Base-by-base conservation (phyloP, 2,113 vertebrate species). In the Excalfactoria chinensis region DNA sequence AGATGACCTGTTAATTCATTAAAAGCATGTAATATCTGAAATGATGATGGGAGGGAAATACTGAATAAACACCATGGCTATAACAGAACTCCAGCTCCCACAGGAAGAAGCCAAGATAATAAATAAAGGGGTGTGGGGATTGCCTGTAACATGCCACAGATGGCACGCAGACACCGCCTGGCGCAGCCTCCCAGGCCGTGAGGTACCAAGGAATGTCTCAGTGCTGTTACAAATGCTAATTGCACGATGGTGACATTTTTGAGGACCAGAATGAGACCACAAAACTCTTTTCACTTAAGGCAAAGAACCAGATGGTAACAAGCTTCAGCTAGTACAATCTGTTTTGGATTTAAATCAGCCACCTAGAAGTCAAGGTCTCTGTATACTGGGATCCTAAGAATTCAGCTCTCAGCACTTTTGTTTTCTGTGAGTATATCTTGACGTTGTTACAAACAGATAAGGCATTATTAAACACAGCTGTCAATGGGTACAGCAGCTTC, bases 241-340 rank as follows among this genome's bases (percentile, higher is more conserved):
- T 89, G 75, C 85, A 82, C 1, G 6, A 91, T 46, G 82, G 90
- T 91, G 95, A 88, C 93, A 93, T 94, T 95, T 95, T 2, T 89
- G 88, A 94, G 75, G 86, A 83, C 69, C 78, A 88, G 85, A 95
- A 91, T 13, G 83, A 95, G 85, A 94, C 95, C 95, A 81, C 92
- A 95, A 91, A 95, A 90, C 88, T 84, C 93, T 89, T 70, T 80
- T 88, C 92, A 86, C 89, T 95, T 32, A 22, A 90, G 85, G 88
- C 90, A 81, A 41, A 86, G 85, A 88, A 90, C 40, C 95, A 96
- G 92, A 90, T 75, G 86, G 90, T 68, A 92, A 88, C 83, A 78
- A 90, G 76, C 60, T 84, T 37, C 90, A 95, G 80, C 53, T 85
- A 43, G 83, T n/a, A 90, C 79, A 84, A 25, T 64, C 88, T 92